Conservation (phyloP, 2,797 vertebrate species). For the Amblyopsis hoosieri region DNA sequence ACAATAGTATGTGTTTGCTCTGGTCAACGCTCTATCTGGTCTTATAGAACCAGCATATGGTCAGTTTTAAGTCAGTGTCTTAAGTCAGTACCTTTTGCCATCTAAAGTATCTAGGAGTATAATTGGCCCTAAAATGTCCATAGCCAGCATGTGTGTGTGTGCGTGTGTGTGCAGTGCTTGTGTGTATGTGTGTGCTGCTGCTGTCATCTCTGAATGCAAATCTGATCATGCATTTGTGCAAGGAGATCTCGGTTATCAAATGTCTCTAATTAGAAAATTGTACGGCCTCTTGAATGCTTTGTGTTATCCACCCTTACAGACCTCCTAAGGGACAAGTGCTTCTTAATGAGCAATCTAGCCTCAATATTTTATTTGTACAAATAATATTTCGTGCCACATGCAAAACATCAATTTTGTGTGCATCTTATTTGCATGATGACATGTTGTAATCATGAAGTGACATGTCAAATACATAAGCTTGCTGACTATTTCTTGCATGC, state of each 20-base stretch:
- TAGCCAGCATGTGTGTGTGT: neutral
- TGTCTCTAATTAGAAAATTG: slow-evolving; percentile 64
- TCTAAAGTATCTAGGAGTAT: too few species aligned
- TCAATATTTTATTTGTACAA: slow-evolving; percentile 40
- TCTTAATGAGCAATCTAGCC: slow-evolving; percentile 51
- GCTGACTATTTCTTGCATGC: slow-evolving; percentile 15
- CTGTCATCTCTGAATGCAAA: too few species aligned
- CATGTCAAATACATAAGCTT: slow-evolving; percentile 38
- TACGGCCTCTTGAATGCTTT: slow-evolving; percentile 47
- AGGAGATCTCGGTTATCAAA: slow-evolving; percentile 63
- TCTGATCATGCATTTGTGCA: neutral
- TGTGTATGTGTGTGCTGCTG: slow-evolving; percentile 5
- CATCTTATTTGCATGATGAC: too few species aligned
- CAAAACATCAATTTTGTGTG: too few species aligned
- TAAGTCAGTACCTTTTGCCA: too few species aligned
- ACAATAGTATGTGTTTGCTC: too few species aligned
- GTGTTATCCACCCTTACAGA: slow-evolving; percentile 52
- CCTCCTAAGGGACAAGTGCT: slow-evolving; percentile 44
- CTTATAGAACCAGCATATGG: too few species aligned
- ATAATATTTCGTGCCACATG: neutral
- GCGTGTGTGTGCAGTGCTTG: slow-evolving; percentile 5
- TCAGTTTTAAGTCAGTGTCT: too few species aligned
- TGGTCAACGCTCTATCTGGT: too few species aligned
- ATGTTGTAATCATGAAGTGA: slow-evolving; percentile 45
- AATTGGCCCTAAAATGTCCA: too few species aligned